Conservation (phyloP, 2,888 invertebrate genomes). For the Lithosia quadra region DNA sequence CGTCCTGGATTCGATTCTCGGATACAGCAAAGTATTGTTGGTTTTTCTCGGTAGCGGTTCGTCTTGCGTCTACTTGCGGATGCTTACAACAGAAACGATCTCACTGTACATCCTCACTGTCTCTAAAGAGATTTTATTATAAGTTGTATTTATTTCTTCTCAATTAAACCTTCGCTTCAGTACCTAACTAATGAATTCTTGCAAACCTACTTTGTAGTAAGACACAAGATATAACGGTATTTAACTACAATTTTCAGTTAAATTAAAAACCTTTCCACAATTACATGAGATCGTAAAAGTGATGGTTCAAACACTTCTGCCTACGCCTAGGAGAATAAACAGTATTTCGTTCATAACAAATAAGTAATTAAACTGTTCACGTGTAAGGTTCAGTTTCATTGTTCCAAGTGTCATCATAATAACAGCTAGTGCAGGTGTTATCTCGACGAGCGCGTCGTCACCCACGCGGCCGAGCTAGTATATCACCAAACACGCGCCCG, state of each 20-base stretch:
- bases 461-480: conserved; percentile 66
- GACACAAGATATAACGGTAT: too few species aligned
- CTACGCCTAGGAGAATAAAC: not conserved
- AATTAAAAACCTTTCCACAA: not conserved
- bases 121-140: not conserved
- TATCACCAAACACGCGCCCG: conserved; percentile 74
- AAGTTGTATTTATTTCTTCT: not conserved
- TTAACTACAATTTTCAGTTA: not conserved
- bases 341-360: not conserved
- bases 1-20: conserved; percentile 2
- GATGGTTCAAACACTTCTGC: not conserved
- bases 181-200: not conserved
- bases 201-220: not conserved
- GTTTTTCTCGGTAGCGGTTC: not conserved
- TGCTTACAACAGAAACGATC: not conserved
- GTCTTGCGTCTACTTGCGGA: not conserved
- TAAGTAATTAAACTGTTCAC: not conserved
- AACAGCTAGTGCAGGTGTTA: conserved; percentile 59
- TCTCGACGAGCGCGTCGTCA: conserved; percentile 47
- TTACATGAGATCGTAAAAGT: not conserved
- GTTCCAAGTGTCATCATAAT: conserved; percentile 49
- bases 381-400: conserved; percentile 4
- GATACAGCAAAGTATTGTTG: not conserved
- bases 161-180: not conserved
- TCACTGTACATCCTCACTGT: not conserved